Base-by-base conservation (phyloP, 2,797 vertebrate species). In the Scyliorhinus canicula region DNA sequence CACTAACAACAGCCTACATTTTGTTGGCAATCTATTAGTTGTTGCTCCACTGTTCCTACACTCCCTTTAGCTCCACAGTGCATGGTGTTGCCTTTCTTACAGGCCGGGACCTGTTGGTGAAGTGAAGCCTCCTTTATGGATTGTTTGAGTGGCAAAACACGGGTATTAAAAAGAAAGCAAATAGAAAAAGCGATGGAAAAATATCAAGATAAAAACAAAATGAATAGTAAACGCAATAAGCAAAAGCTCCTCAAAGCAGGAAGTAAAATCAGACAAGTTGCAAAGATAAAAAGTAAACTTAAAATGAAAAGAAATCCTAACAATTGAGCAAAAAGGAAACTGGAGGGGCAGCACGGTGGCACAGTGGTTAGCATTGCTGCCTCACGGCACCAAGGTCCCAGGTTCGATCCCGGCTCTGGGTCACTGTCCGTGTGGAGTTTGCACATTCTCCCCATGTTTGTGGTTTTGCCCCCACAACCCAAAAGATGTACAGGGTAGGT, bases 21-120 rank as follows among this genome's bases (percentile, higher is more conserved):
- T 65, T 91, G 63, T 91, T 65, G 57, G 65, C 88, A 91, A n/a
- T 91, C 44, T 57, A 40, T 91, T 91, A 63, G 60, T 65, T 91
- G 57, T 91, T 91, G 8, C 88, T 65, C 19, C 60, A 65, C 21
- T 60, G 60, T 63, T 63, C 63, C 26, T 91, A 44, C 88, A 65
- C n/a, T 91, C 57, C 88, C 60, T 21, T 11, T 44, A 63, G 57
- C 88, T 44, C 88, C 35, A 31, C 55, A 19, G 86, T 19, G 52
- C 55, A 63, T 40, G n/a, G 55, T 63, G n/a, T 91, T 60, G 11
- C 0, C 35, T 91, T 60, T 26, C 60, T 65, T 40, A 21, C 88
- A 26, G 88, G 88, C 40, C n/a, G n/a, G 88, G 88, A 65, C 88
- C 88, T 91, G 60, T 65, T 60, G n/a, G 14, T 24, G 12, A 91